Evolutionary conservation across 1,140 invertebrate genomes (phyloP).

Genomic region (Neuroterus valhalla): DNA sequence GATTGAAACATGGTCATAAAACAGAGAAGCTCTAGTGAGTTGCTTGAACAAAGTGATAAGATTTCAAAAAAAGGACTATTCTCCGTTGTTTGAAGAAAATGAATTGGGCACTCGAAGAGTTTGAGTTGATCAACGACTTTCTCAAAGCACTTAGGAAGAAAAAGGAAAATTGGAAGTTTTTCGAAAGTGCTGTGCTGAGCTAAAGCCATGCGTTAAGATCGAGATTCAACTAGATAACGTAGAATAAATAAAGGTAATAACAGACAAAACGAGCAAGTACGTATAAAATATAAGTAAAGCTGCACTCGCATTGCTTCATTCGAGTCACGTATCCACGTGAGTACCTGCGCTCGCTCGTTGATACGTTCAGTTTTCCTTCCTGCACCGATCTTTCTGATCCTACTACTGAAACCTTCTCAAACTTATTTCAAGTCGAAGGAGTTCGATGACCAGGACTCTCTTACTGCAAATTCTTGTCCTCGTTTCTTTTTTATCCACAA

Average conservation of each 20-base stretch:
- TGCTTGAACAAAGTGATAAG: not conserved
- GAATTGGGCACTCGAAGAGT: not conserved
- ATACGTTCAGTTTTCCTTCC: not conserved
- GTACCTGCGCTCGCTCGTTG: constrained; percentile 20
- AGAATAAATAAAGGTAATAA: constrained; percentile 24
- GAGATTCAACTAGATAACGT: constrained; percentile 8
- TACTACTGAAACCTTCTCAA: not conserved
- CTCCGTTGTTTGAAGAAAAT: constrained; percentile 11
- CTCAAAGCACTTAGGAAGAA: not conserved
- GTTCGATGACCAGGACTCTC: not conserved
- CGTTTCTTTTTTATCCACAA: not conserved
- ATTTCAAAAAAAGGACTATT: not conserved
- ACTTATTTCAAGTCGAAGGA: not conserved
- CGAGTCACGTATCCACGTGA: constrained; percentile 15
- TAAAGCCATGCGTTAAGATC: constrained; percentile 1
- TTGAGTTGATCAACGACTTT: not conserved
- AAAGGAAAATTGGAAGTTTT: not conserved
- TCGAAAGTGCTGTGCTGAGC: constrained; percentile 6
- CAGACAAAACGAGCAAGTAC: constrained; percentile 3
- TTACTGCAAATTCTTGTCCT: not conserved
- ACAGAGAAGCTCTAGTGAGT: too few species aligned
- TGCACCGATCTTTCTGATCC: not conserved
- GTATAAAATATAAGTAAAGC: constrained; percentile 10
- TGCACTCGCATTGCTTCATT: constrained; percentile 22
- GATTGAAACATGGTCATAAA: too few species aligned